Evolutionary conservation across 1,140 invertebrate genomes (phyloP), one percentile per base, ranked within the genome.

Genomic region (Lanistes nyassanus): DNA sequence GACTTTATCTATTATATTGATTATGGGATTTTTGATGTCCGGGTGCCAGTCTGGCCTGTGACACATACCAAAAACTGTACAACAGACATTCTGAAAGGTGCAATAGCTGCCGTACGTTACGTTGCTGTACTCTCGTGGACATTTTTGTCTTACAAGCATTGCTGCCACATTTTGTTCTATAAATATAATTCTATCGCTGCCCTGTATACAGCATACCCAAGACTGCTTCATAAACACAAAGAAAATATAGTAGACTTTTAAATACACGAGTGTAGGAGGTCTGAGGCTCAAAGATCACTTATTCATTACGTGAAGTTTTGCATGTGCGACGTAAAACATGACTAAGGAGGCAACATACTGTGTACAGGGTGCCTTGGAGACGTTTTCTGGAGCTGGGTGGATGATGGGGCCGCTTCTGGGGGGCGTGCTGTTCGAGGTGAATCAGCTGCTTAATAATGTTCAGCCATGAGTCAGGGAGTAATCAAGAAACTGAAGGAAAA

Each of bases 331-430:
- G 23, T 56, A 7, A 26, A 11, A n/a, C 19, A 21, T 47, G 9
- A 56, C 26, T 9, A 16, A 31, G n/a, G 9, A 7, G 31, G 21
- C 39, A 36, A 53, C 65, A 68, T 9, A 70, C 6, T 70, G 78
- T 77, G 90, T 89, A 64, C 84, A 95, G 94, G 94, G 94, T 2
- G 93, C 93, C 0, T 87, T 97, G 78, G 96, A 98, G 88, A 96
- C 95, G 1, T 97, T 95, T 86, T 96, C 95, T 86, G 96, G 96
- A 0, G 86, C 97, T 0, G 96, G 96, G 0, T 91, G 77, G 87
- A 96, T 96, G 62, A 93, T 95, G 6, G 95, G 95, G 1, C 95
- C 95, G 0, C 94, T 94, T 0, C 90, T 96, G 4, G 95, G 95
- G 1, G 95, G 95, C 9, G 92, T 93, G 11, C 89, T 97, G 0